phyloP scores from a whole-genome alignment of 2,797 vertebrate genomes.

The Hyperoplus lanceolatus region DNA sequence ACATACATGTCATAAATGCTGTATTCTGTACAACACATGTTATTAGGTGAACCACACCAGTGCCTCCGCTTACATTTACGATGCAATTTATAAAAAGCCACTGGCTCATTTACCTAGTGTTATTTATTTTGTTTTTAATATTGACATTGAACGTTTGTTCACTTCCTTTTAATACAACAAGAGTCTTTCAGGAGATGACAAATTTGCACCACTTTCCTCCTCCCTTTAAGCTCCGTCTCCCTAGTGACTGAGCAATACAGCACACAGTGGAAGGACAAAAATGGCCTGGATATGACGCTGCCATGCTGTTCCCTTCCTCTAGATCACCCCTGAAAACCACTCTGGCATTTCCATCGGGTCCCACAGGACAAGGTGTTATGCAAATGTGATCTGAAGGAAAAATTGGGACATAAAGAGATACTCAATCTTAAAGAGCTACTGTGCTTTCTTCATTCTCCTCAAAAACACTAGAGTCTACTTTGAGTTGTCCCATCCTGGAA shows the following conservation, averaged over 20 bases:
- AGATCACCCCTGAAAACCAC: conserved; percentile 65
- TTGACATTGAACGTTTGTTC: neutral
- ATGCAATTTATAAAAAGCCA: neutral
- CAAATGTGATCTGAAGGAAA: conserved; percentile 56
- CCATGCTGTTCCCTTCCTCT: conserved; percentile 59
- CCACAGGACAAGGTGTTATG: conserved; percentile 64
- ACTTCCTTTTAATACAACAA: conserved; percentile 24
- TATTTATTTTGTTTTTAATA: neutral
- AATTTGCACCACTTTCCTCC: conserved; percentile 54
- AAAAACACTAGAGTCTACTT: conserved; percentile 27
- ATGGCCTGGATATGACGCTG: conserved; percentile 68
- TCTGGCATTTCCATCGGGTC: conserved; percentile 60
- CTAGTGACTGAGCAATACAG: conserved; percentile 50
- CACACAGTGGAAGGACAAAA: conserved; percentile 38
- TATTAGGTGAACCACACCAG: neutral
- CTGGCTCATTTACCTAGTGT: neutral
- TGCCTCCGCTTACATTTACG: neutral
- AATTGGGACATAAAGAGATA: conserved; percentile 56
- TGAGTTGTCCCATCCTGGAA: conserved; percentile 27
- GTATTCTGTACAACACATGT: neutral
- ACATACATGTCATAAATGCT: neutral
- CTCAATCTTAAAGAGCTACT: conserved; percentile 41
- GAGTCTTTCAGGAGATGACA: conserved; percentile 40
- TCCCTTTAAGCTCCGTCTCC: conserved; percentile 55
- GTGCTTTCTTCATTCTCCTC: conserved; percentile 24